These are phyloP conservation scores for Lacerta bilineata DNA, from an alignment of 2,797 vertebrate species.

Conservation along the genomic window DNA sequence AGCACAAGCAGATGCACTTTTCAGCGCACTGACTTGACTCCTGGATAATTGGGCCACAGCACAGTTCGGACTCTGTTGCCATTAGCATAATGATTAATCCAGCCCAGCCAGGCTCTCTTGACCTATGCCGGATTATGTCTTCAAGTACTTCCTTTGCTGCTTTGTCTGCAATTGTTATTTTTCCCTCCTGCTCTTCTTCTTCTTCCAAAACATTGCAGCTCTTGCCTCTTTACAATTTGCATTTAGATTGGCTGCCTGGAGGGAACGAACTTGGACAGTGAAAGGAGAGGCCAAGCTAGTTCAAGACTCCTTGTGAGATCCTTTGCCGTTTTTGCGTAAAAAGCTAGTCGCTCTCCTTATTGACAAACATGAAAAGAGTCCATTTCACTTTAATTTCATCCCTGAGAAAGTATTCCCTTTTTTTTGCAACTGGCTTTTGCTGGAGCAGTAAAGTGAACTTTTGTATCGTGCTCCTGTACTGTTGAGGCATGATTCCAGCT, in stretches of 20 bases:
- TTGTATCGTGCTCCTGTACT: conserved; percentile 38
- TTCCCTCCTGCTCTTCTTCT: conserved; percentile 12
- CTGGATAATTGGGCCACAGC: not conserved
- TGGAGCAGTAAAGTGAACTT: not conserved
- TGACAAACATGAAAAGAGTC: conserved; percentile 68
- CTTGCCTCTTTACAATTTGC: conserved; percentile 65
- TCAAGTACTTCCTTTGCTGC: conserved; percentile 10
- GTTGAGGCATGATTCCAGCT: conserved; percentile 25
- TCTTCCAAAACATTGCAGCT: conserved; percentile 36
- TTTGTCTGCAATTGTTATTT: conserved; percentile 18
- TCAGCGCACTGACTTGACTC: not conserved
- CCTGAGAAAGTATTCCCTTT: conserved; percentile 52
- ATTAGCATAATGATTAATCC: not conserved
- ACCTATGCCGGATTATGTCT: conserved; percentile 16
- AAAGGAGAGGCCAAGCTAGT: conserved; percentile 35
- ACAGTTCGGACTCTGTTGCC: not conserved
- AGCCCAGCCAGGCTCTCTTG: not conserved
- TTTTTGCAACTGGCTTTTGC: conserved; percentile 7
- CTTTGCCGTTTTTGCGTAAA: conserved; percentile 68
- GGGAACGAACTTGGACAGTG: conserved; percentile 36
- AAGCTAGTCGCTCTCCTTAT: conserved; percentile 64
- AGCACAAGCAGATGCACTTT: not conserved
- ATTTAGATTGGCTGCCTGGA: conserved; percentile 76
- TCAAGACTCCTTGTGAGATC: conserved; percentile 29
- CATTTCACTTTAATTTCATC: conserved; percentile 63